These are phyloP conservation scores for Cataglyphis livida DNA, from an alignment of 2,888 invertebrate species.

Conservation along the genomic window DNA sequence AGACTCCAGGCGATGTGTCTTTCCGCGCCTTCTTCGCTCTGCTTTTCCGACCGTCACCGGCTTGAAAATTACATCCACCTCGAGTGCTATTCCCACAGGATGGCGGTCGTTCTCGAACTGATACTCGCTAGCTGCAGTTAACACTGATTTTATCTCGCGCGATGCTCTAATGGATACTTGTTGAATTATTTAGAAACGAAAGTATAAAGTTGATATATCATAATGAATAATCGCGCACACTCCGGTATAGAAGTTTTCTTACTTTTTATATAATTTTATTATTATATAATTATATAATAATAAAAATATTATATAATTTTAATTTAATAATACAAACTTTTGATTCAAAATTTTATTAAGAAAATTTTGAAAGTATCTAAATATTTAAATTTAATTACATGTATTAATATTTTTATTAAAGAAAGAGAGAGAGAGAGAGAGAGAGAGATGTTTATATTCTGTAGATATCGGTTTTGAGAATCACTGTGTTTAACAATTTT, in stretches of 20 bases:
- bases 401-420: neutral
- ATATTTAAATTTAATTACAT: neutral
- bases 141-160: slow-evolving; percentile 12
- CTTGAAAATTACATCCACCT: slow-evolving; percentile 51
- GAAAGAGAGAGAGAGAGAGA: neutral
- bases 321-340: neutral
- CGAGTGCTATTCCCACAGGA: slow-evolving; percentile 21
- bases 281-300: no score
- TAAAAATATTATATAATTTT: no score
- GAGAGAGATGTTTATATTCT: neutral
- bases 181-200: slow-evolving; percentile 1
- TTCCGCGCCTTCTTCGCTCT: slow-evolving; percentile 40
- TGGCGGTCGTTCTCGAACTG: neutral
- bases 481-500: neutral
- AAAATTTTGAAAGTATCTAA: neutral
- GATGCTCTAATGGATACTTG: slow-evolving; percentile 15
- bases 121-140: slow-evolving; percentile 8
- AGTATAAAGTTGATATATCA: neutral
- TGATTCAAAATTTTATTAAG: neutral
- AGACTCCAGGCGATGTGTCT: slow-evolving; percentile 52
- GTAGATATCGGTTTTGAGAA: neutral
- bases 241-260: neutral
- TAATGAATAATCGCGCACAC: neutral
- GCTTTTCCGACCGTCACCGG: slow-evolving; percentile 38
- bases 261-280: no score